Evolutionary conservation across 2,113 vertebrate species (phyloP), one percentile per base, ranked within the genome.

Genomic region (Proterorhinus semilunaris): DNA sequence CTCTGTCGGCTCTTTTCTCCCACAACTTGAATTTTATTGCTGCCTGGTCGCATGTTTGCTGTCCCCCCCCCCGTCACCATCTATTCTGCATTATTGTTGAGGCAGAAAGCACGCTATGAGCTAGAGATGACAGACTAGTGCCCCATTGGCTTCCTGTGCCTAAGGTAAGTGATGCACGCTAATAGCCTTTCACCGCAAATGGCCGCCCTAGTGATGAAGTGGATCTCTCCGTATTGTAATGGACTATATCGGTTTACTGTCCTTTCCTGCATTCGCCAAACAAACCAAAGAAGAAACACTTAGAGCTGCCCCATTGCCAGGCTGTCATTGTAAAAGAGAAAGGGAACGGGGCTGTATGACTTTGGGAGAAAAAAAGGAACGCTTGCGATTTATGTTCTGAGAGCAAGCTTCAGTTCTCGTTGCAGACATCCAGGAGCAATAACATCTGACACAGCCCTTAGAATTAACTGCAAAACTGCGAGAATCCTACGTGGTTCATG

Each of bases 61-160:
- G 21, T 21, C 21, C 21, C 21, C 27, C 5, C 75, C 68, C 50
- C 11, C 6, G 12, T 43, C 59, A 53, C 8, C 36, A 13, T 61
- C 15, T 42, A n/a, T 42, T 53, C 12, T n/a, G 17, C 48, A 11
- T 72, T 58, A 21, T 61, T 59, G 51, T 67, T 65, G 46, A 46
- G 43, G 55, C 17, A 80, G n/a, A 59, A 46, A 45, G 36, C 47
- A 65, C 16, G 46, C 10, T 62, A 78, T 81, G 68, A 79, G 71
- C 66, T 54, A 49, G 72, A 53, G 76, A 77, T 61, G 77, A 84
- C 72, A 80, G 83, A 81, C 76, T 43, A 51, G 13, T 16, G 0
- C 64, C 64, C 52, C 4, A 43, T 27, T 43, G 21, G 74, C 82
- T 62, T 79, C 64, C 72, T 77, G 51, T 66, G 51, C 49, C 10